Evolutionary conservation across 23 tunicate genomes (phyloP).

Genomic region (Phallusia fumigata): DNA sequence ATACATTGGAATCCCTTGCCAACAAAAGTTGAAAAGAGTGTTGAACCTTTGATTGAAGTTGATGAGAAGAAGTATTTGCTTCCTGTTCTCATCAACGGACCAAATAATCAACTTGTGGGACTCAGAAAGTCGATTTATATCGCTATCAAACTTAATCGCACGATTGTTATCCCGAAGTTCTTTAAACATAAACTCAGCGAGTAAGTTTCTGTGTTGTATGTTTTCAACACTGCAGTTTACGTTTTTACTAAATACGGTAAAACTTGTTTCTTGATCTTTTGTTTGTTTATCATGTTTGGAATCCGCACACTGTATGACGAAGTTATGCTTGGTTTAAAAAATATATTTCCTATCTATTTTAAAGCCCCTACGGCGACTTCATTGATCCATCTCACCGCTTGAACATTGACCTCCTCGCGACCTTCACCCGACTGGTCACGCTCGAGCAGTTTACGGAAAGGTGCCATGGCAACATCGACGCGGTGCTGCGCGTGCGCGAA

Average conservation of each 20-base stretch:
- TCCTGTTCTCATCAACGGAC: slow-evolving; percentile 42
- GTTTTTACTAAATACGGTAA: no score
- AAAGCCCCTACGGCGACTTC: neutral
- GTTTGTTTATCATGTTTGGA: no score
- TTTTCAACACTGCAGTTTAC: no score
- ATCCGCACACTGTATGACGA: no score
- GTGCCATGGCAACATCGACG: slow-evolving; percentile 14
- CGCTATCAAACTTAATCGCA: slow-evolving; percentile 54
- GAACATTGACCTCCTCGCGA: neutral
- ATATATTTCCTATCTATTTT: neutral
- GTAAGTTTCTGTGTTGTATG: slow-evolving; percentile 9
- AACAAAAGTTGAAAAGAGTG: neutral
- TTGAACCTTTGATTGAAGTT: slow-evolving; percentile 10
- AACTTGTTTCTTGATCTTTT: no score
- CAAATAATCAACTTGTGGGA: slow-evolving; percentile 63
- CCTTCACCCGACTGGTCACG: slow-evolving; percentile 11
- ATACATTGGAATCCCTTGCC: neutral
- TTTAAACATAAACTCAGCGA: slow-evolving; percentile 34
- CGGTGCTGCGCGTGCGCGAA: slow-evolving; percentile 16
- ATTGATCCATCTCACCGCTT: slow-evolving; percentile 5
- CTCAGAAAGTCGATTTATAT: slow-evolving; percentile 51
- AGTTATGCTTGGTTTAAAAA: no score
- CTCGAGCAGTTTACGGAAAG: slow-evolving; percentile 9
- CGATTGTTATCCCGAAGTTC: slow-evolving; percentile 47
- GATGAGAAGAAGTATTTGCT: neutral